Percentiles rank a stretch among this genome's conserved stretches.
Conservation (phyloP, 2,888 invertebrate genomes). For the Drosophila neoperkinsi region DNA sequence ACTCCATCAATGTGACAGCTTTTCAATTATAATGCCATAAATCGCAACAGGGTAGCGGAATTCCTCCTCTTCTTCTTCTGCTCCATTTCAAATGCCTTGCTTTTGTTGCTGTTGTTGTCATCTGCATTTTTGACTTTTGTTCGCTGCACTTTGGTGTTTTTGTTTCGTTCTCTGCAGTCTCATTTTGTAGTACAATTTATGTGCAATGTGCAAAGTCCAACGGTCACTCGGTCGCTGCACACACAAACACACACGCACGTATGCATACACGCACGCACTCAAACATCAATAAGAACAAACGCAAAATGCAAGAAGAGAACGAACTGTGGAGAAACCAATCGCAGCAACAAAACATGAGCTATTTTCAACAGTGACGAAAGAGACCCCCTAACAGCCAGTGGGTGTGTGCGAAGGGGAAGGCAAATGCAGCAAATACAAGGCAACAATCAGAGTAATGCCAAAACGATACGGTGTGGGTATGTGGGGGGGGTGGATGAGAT, state of each 20-base stretch:
- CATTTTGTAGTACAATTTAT: slow-evolving; percentile 71
- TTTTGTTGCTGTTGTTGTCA: slow-evolving; percentile 30
- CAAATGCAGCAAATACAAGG: slow-evolving; percentile 18
- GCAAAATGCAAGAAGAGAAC: slow-evolving; percentile 51
- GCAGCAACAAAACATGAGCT: slow-evolving; percentile 43
- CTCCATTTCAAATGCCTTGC: slow-evolving; percentile 1
- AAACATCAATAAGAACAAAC: slow-evolving; percentile 27
- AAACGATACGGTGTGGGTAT: not conserved
- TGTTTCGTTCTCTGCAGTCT: slow-evolving; percentile 32
- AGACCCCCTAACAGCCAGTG: slow-evolving; percentile 26
- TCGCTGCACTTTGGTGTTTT: slow-evolving; percentile 2
- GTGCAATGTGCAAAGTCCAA: slow-evolving; percentile 78
- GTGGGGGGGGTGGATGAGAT: not conserved
- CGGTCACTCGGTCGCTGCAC: slow-evolving; percentile 69
- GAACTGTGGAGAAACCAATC: slow-evolving; percentile 29
- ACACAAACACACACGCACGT: slow-evolving; percentile 16
- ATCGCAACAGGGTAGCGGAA: slow-evolving; percentile 24
- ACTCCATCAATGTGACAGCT: slow-evolving; percentile 53
- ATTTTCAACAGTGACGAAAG: slow-evolving; percentile 58
- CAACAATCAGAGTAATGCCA: slow-evolving; percentile 27
- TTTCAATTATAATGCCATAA: slow-evolving; percentile 51
- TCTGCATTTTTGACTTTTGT: slow-evolving; percentile 8
- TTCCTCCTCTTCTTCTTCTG: slow-evolving; percentile 16
- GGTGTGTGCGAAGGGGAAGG: slow-evolving; percentile 16
- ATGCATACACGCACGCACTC: slow-evolving; percentile 7